Percentiles rank a stretch among this genome's conserved stretches.
Conservation (phyloP, 2,797 vertebrate species). For the Petrocephalus sullivani region DNA sequence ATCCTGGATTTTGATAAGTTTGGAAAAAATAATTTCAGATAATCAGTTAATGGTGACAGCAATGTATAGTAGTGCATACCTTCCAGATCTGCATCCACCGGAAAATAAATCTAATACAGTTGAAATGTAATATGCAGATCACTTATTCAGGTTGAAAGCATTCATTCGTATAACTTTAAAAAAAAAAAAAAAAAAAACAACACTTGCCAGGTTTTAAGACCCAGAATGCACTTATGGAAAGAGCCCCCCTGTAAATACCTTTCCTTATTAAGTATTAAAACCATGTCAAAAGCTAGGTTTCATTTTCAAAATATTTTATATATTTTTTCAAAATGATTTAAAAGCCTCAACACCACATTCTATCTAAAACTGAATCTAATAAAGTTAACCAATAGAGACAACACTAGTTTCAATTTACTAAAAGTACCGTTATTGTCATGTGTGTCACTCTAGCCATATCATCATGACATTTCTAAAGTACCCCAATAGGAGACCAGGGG, state of each 20-base stretch:
- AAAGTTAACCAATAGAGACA: background rate
- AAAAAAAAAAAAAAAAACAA: background rate
- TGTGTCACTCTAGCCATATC: background rate
- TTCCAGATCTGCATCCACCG: background rate
- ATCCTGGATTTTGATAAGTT: conserved; percentile 32
- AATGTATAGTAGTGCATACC: background rate
- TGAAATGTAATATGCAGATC: background rate
- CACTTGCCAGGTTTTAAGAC: background rate
- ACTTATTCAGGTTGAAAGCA: background rate
- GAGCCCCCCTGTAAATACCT: background rate
- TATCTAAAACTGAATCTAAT: background rate
- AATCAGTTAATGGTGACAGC: background rate
- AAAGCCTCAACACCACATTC: background rate
- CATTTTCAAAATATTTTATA: background rate
- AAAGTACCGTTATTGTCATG: background rate
- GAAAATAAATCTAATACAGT: background rate
- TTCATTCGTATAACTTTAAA: background rate
- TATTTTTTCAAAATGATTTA: background rate
- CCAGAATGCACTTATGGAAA: background rate
- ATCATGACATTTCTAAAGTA: background rate
- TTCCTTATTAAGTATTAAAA: background rate
- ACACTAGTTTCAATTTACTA: background rate
- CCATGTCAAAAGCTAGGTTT: background rate
- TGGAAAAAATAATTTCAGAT: background rate
- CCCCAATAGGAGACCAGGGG: background rate